Conservation (phyloP, 2,113 vertebrate genomes). For the Gallinago paraguaiae region DNA sequence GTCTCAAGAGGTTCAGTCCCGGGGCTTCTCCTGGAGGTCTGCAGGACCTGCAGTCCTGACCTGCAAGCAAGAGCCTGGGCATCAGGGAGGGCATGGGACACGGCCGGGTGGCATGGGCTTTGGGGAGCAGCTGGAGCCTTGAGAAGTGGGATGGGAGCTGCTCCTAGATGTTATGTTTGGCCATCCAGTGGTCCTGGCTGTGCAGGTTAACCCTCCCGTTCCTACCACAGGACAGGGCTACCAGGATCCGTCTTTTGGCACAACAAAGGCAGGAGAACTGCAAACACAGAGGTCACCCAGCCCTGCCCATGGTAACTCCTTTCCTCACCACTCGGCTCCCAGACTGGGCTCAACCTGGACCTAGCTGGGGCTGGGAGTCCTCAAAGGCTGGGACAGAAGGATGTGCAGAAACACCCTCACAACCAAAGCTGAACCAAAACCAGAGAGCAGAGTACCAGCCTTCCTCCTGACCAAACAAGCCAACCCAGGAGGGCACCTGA, state of each 20-base stretch:
- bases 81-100: neutral
- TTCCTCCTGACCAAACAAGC: neutral
- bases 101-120: fast-evolving
- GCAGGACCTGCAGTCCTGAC: fast-evolving
- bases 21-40: neutral
- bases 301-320: neutral
- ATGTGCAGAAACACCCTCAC: neutral
- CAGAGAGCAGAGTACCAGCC: neutral
- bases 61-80: neutral
- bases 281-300: neutral
- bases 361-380: neutral
- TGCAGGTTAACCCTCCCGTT: neutral
- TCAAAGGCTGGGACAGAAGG: neutral
- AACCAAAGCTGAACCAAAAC: neutral
- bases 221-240: neutral
- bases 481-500: constrained; percentile 4
- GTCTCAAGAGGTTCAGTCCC: neutral
- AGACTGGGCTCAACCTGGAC: neutral
- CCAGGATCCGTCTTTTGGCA: neutral
- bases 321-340: neutral
- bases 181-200: neutral
- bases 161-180: neutral
- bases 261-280: neutral
- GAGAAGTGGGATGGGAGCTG: neutral
- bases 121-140: neutral